Evolutionary conservation across 1,140 invertebrate species (phyloP).

Genomic region (Tetragnatha versicolor): DNA sequence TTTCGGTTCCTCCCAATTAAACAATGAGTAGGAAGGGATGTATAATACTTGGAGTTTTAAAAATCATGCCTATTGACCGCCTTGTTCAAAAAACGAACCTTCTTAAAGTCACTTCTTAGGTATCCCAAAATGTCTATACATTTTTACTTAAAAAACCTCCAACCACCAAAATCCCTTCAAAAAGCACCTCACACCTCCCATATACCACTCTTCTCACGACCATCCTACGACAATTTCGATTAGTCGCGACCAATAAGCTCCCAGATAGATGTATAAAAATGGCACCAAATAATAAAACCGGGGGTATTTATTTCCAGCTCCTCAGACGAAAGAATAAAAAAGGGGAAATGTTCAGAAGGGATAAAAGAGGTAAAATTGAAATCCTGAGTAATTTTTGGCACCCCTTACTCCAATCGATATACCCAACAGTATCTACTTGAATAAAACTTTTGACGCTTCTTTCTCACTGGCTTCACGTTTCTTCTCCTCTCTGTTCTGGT

Average conservation of each 20-base stretch:
- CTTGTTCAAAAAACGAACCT: too few relatives aligned
- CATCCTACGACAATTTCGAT: not conserved
- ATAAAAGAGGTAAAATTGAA: constrained; percentile 12
- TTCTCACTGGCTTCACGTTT: not conserved
- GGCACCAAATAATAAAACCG: not conserved
- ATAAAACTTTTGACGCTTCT: constrained; percentile 25
- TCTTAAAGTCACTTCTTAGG: too few relatives aligned
- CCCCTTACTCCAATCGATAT: constrained; percentile 10
- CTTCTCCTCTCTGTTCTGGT: not conserved
- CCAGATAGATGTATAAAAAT: not conserved
- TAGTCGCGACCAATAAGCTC: not conserved
- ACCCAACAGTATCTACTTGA: constrained; percentile 10
- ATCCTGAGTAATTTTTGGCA: constrained; percentile 25
- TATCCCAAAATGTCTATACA: too few relatives aligned
- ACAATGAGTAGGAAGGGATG: too few relatives aligned
- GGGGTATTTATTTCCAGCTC: not conserved
- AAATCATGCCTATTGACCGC: too few relatives aligned
- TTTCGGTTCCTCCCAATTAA: too few relatives aligned
- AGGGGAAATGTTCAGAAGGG: not conserved
- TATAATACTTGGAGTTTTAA: too few relatives aligned
- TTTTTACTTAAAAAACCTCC: too few relatives aligned
- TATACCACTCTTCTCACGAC: too few relatives aligned
- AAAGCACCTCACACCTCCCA: too few relatives aligned
- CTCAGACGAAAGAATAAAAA: not conserved
- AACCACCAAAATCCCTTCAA: too few relatives aligned